Evolutionary conservation across 2,888 invertebrate species (phyloP), one percentile per base, ranked within the genome.

Genomic region (Dichetophora obliterata): DNA sequence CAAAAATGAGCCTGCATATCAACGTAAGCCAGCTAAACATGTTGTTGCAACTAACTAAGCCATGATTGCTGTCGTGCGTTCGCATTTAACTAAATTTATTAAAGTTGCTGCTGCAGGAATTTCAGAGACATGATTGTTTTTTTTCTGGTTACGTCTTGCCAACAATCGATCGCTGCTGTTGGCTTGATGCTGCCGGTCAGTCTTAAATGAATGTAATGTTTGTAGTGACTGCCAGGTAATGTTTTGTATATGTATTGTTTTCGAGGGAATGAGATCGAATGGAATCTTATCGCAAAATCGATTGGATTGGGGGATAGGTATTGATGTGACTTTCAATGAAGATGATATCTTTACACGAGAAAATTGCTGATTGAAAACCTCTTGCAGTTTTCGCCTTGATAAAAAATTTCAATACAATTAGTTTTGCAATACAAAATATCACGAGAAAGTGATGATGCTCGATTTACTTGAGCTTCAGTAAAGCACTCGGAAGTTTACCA

Each of bases 11-110:
- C 16, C 34, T 14, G 34, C 34, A 31, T 34, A 16, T 24, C 63
- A 27, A 11, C 24, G 68, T 14, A 43, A 27, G 19, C 24, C 68
- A 34, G 43, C 31, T 24, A 31, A 74, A 54, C 74, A 65, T 54
- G 74, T 65, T 74, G 74, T 54, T 22, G 52, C 74, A 22, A 66
- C 74, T 74, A 74, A 74, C 74, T 74, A 74, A 66, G 66, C 74
- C 74, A 54, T 74, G 74, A 74, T 74, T 66, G 74, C 37, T 74
- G 74, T 66, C 86, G 86, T 86, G 86, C 86, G 86, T 84, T 86
- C 85, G 86, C 85, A 87, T 87, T 87, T 85, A 85, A 85, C 83
- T 80, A 87, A 87, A 86, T 86, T 86, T 86, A 86, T 86, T 87
- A 54, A 61, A 72, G 61, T 43, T 34, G 19, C 65, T 16, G 65